Evolutionary conservation across 2,888 invertebrate species (phyloP), one percentile per base, ranked within the genome.

Genomic region (Rotaria socialis): DNA sequence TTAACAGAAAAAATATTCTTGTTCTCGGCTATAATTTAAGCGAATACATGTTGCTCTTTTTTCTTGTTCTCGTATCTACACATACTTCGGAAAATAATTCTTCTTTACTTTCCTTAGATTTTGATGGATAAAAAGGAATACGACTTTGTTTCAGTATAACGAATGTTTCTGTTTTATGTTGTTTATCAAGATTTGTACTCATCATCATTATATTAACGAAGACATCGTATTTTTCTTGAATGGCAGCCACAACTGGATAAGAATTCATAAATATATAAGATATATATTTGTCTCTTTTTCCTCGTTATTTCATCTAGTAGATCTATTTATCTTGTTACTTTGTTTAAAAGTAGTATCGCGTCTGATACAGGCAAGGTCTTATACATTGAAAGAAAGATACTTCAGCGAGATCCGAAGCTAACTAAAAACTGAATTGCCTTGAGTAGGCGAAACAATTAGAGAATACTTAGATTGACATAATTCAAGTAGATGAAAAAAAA

Each of bases 1-100:
- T 67, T 67, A 67, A 67, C 67, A 67, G 67, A 67, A 41, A 35
- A 35, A 35, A 35, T 67, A 67, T 67, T 67, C 67, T 67, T 41
- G 67, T 41, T 67, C 19, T 67, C 67, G 67, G 41, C 67, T 67
- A 67, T 67, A 67, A 67, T 67, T 67, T 67, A 67, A 35, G 67
- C 35, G 67, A 67, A 67, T 67, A 67, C 67, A 67, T 67, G 67
- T 67, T 67, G 67, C 67, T 67, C 56, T 19, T 67, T 27, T 5
- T 67, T 67, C 35, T 67, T 67, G 10, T 27, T 67, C 67, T 67
- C 16, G 67, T 35, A 67, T 67, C 35, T 35, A 41, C 67, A 35
- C 27, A 67, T 35, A 67, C 41, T 35, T 19, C 19, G 35, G 35
- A 35, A 67, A 35, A 67, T 67, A 67, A 67, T 67, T 67, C 67